Evolutionary conservation across 2,888 invertebrate genomes (phyloP).

Genomic region (Perizoma flavofasciatum): DNA sequence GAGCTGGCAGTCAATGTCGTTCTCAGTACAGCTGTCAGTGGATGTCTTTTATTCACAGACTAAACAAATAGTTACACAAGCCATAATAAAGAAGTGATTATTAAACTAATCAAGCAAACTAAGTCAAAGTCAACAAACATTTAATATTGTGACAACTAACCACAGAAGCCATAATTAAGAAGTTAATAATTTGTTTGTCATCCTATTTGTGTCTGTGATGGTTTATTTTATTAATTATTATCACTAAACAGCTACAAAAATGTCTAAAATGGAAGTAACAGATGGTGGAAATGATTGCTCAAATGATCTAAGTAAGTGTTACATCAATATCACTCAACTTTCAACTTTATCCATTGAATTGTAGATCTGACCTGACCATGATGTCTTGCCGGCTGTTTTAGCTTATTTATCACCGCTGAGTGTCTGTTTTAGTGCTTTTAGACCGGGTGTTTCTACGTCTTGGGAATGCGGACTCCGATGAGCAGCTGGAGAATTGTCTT

Average conservation of each 20-base stretch:
- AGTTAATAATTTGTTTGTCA: constrained; percentile 44
- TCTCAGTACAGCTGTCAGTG: too few species aligned
- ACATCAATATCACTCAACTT: background rate
- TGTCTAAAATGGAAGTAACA: constrained; percentile 79
- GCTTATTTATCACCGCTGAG: constrained; percentile 18
- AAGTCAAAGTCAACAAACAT: too few species aligned
- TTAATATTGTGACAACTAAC: too few species aligned
- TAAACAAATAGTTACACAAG: too few species aligned
- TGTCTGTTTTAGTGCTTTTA: constrained; percentile 87
- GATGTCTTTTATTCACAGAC: too few species aligned
- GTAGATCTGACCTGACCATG: constrained; percentile 32
- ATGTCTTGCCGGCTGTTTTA: constrained; percentile 29
- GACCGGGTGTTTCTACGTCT: constrained; percentile 95
- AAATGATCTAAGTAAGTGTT: constrained; percentile 72
- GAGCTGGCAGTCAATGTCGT: too few species aligned
- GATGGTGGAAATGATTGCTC: constrained; percentile 69
- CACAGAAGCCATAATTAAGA: too few species aligned
- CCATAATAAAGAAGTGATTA: too few species aligned
- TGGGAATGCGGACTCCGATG: constrained; percentile 95
- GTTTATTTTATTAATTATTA: constrained; percentile 14
- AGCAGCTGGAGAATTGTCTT: constrained; percentile 92
- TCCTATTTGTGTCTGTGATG: constrained; percentile 18
- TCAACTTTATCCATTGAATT: constrained; percentile 2
- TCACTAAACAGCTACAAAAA: constrained; percentile 41
- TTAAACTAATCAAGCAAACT: too few species aligned